Evolutionary conservation across 2,888 invertebrate genomes (phyloP), one percentile per base, ranked within the genome.

Genomic region (Tanypteryx hageni): DNA sequence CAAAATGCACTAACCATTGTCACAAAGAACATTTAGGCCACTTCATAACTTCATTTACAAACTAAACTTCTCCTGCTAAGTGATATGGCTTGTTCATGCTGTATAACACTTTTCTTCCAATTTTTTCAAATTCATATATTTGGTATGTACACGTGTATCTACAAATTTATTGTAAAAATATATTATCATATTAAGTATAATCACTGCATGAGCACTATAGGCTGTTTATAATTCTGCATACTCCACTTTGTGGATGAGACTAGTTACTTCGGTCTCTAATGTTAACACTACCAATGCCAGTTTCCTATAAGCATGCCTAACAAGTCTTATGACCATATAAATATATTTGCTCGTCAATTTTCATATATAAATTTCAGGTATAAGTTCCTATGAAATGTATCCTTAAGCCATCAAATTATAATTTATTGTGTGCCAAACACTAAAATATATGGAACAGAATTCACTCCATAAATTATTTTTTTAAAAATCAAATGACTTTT

Each of bases 271-370:
- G 11, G 89, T 89, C 89, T 89, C 89, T 89, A 64, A 64, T 64
- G 64, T 64, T 89, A 89, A 89, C 89, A 68, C 27, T 61, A 61
- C 86, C 61, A 61, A 61, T 68, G 64, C 89, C 64, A 89, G 64
- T 89, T 22, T 89, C 89, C 89, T 89, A 89, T 86, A 89, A 89
- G 89, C 89, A 89, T 89, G 68, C 89, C 44, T 89, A 89, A 89
- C 44, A 64, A 89, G 89, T 89, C 89, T 89, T 68, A 64, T 89
- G 44, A 89, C 44, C 44, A n/a, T 89, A 89, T 89, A 89, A 89
- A 89, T 89, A 89, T 89, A 89, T 64, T 89, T 64, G 61, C 89
- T 89, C 64, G 44, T 89, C 61, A 89, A 89, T 89, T 89, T 89
- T 18, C 76, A 68, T 89, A 27, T 86, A 86, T 89, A 86, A 86